Conservation (phyloP, 2,797 vertebrate species). For the Sardinella longiceps region DNA sequence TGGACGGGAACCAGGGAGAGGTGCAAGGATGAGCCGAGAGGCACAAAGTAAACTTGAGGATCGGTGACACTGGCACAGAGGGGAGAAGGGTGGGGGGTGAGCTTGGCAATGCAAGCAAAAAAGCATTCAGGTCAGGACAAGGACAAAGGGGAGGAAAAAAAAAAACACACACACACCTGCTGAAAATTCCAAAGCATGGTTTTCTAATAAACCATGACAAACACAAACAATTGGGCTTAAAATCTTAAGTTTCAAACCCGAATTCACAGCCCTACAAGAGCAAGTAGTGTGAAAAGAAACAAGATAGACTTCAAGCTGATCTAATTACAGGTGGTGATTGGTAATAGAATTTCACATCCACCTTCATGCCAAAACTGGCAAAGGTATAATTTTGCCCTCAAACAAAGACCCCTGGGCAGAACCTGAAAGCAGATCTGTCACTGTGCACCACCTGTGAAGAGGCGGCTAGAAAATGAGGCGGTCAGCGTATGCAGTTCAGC, state of each 20-base stretch:
- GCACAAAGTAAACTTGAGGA: not conserved
- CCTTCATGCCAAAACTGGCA: conserved; percentile 27
- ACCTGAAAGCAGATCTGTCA: conserved; percentile 29
- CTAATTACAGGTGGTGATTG: conserved; percentile 23
- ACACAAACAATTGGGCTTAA: not conserved
- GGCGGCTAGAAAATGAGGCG: not conserved
- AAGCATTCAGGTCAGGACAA: not conserved
- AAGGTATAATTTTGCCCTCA: conserved; percentile 35
- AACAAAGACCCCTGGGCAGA: conserved; percentile 26
- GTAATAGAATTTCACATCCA: conserved; percentile 32
- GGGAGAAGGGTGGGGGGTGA: not conserved
- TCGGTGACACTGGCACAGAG: not conserved
- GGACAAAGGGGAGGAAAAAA: not conserved
- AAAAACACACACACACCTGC: not conserved
- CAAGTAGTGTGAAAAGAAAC: not conserved
- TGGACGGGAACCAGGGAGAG: not conserved
- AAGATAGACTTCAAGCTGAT: conserved; percentile 30
- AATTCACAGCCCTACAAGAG: not conserved
- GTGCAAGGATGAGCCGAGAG: not conserved
- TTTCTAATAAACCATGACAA: not conserved
- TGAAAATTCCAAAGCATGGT: not conserved
- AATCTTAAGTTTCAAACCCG: not conserved
- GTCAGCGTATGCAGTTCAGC: not conserved
- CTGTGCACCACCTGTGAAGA: not conserved
- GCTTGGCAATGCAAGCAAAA: not conserved